Evolutionary conservation across 2,113 vertebrate genomes (phyloP), one percentile per base, ranked within the genome.

Genomic region (Chaenocephalus aceratus): DNA sequence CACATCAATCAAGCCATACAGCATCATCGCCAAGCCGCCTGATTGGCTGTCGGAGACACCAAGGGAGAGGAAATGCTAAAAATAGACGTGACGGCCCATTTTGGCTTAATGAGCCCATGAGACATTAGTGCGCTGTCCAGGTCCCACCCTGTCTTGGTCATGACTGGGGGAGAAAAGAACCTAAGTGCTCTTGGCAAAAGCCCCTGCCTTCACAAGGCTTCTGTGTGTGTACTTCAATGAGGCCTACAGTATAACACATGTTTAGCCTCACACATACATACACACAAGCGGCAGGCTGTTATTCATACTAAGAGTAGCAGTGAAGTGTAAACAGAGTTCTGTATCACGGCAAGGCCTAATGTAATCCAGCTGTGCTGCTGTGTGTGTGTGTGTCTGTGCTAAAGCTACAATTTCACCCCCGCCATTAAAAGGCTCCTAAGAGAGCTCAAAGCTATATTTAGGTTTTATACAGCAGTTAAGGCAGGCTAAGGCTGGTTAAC

Each of bases 401-500:
- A 80, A 66, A 89, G 82, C 87, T 89, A 85, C 86, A 91, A 89
- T 92, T 94, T 93, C 75, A 84, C 70, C 67, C 80, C 88, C 77
- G 58, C 82, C 89, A 92, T 86, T 74, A 91, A 91, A 93, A 93
- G 21, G 58, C 79, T 88, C 79, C 86, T 80, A 45, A 34, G 83
- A 79, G 87, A 87, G 65, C 79, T 82, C 61, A 48, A 69, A 72
- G 86, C 84, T 95, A 93, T 91, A 94, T 93, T 92, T 95, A 93
- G 89, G 87, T 78, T 84, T 86, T 88, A 87, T 91, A 84, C 80
- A 87, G 91, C 89, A 92, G 86, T 86, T 73, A 82, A 80, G 80
- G 72, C 84, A 69, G 83, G 84, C 89, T 86, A 68, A 16, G 71
- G 62, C 77, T 62, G 54, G 79, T 86, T 84, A 87, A 90, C 79